Conservation (phyloP, 1,140 invertebrate species). For the Halesus radiatus region DNA sequence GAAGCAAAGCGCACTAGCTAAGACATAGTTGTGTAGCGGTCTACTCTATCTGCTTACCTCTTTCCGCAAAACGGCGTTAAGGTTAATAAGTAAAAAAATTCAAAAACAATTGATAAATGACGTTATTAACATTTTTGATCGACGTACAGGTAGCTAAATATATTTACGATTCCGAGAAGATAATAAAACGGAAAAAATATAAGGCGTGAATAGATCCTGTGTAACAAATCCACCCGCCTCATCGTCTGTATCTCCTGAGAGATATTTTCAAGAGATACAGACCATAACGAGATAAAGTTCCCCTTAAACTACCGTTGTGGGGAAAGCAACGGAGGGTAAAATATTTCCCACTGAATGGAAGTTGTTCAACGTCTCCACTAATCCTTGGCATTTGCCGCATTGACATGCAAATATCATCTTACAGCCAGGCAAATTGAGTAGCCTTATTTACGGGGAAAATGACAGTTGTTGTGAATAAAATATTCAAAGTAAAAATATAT, state of each 20-base stretch:
- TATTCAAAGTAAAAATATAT: no score
- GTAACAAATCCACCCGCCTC: conserved; percentile 4
- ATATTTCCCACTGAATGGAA: background rate
- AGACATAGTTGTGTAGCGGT: no score
- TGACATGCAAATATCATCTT: background rate
- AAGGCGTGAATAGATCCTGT: background rate
- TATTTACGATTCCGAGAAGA: no score
- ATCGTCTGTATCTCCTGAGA: background rate
- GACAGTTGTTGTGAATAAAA: no score
- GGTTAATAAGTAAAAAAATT: no score
- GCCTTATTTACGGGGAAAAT: no score
- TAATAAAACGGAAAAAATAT: background rate
- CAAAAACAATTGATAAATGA: no score
- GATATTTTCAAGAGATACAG: background rate
- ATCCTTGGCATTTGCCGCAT: background rate
- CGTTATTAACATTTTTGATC: no score
- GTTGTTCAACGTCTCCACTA: background rate
- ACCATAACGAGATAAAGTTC: conserved; percentile 22
- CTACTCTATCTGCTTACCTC: no score
- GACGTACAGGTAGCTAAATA: no score
- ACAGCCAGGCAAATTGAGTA: background rate
- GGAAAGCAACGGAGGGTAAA: background rate
- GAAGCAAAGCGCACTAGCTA: no score
- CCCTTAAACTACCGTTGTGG: conserved; percentile 11
- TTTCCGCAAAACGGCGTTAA: no score